Base-by-base conservation (phyloP, 2,888 invertebrate species). In the Metacarcinus magister region DNA sequence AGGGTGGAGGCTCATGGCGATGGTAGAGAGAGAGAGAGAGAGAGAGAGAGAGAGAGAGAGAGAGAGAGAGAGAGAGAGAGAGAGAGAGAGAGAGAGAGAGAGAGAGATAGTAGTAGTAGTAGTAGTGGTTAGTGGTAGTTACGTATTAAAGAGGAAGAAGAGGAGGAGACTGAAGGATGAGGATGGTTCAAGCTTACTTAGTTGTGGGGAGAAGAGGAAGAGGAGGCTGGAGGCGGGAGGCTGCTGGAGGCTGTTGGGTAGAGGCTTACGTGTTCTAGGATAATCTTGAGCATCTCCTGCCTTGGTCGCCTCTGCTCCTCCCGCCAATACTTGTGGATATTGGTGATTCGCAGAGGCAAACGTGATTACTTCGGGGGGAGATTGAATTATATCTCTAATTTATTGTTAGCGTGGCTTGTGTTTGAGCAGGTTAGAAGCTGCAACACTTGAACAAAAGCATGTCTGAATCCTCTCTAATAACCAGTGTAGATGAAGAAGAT, bases 331-430 rank as follows among this genome's bases (percentile, higher is more conserved):
- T 92, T 92, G 67, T n/a, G 92, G 95, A 82, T 95, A 95, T 95
- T 92, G 95, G 95, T 87, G 95, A 95, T 82, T 95, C 95, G 48
- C 95, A 43, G 92, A 82, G 82, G 91, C 95, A 92, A 95, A 95
- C 92, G 95, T 95, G 95, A 95, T 95, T 95, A 92, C 95, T 82
- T 75, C 95, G 92, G 92, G 67, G 92, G 46, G 46, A 60, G 95
- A 95, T 95, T 95, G 95, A 95, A 95, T 95, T 95, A 95, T 92
- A 92, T 92, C 82, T 95, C 91, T 92, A 95, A 95, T 95, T 95
- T 95, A 95, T 92, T 95, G 95, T 95, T 67, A 91, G 92, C 92
- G 92, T 75, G 95, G 95, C 95, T 67, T 92, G 95, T 95, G 95
- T 95, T 95, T 92, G 92, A 92, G 95, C 82, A 75, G 92, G 95